phyloP scores from a whole-genome alignment of 1,140 invertebrate genomes.

The Drosophila kurseongensis region DNA sequence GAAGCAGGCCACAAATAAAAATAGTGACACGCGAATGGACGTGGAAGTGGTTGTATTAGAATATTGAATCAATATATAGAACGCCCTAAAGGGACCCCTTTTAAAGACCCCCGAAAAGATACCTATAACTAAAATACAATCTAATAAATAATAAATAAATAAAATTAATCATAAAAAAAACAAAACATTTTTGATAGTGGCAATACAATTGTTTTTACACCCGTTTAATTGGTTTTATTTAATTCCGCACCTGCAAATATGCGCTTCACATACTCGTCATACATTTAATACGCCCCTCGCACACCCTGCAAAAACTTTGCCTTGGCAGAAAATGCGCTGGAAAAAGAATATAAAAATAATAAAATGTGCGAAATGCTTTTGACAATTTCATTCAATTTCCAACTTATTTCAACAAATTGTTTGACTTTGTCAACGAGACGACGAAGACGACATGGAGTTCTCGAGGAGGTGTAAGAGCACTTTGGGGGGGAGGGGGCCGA shows the following conservation, averaged over 20 bases:
- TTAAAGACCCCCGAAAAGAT: neutral
- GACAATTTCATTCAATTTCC: constrained; percentile 83
- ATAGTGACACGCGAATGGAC: neutral
- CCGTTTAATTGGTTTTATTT: neutral
- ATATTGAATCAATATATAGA: neutral
- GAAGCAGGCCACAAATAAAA: constrained; percentile 48
- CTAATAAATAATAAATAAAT: neutral
- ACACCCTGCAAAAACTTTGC: constrained; percentile 45
- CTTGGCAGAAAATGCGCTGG: constrained; percentile 21
- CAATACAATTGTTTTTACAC: neutral
- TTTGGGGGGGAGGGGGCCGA: neutral
- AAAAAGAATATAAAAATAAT: constrained; percentile 49
- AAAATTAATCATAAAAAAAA: neutral
- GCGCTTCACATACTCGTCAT: no score
- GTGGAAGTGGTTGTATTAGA: neutral
- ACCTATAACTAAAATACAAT: no score
- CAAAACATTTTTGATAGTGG: neutral
- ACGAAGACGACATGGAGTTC: constrained; percentile 19
- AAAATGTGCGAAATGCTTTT: constrained; percentile 82
- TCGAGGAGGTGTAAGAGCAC: constrained; percentile 13
- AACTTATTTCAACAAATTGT: constrained; percentile 83
- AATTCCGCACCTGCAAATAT: no score
- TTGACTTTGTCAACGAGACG: constrained; percentile 73
- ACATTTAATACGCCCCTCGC: constrained; percentile 4
- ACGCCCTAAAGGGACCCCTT: neutral